Percentiles rank a stretch among this genome's conserved stretches.
phyloP scores from a whole-genome alignment of 2,797 vertebrate genomes.

The Sternarchorhynchus goeldii region DNA sequence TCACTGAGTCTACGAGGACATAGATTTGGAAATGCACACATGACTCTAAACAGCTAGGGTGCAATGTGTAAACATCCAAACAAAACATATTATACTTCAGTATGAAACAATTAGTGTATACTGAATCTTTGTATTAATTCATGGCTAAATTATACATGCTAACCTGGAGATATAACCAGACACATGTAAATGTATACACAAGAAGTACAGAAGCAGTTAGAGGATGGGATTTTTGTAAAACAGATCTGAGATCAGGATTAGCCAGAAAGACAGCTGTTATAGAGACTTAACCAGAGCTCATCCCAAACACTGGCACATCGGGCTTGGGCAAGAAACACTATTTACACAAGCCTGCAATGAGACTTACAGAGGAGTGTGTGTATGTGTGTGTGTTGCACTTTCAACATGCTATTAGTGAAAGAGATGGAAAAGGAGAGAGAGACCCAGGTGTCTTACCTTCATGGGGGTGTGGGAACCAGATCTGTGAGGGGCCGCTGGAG shows the following conservation, averaged over 20 bases:
- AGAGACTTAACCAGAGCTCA: constrained; percentile 37
- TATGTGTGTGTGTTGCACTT: constrained; percentile 13
- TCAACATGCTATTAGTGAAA: constrained; percentile 23
- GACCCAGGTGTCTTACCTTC: constrained; percentile 80
- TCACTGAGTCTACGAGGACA: constrained; percentile 4
- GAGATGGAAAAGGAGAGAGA: neutral
- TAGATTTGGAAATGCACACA: constrained; percentile 6
- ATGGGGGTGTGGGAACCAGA: constrained; percentile 96
- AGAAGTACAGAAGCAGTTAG: neutral
- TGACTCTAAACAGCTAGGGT: constrained; percentile 11
- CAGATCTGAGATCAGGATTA: constrained; percentile 26
- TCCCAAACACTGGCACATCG: constrained; percentile 15
- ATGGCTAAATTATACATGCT: neutral
- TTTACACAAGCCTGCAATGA: constrained; percentile 43
- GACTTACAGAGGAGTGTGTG: constrained; percentile 33
- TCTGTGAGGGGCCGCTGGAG: constrained; percentile 85
- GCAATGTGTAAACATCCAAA: constrained; percentile 32
- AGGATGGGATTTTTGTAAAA: constrained; percentile 26
- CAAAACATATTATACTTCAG: neutral
- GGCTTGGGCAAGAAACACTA: constrained; percentile 24
- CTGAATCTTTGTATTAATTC: neutral
- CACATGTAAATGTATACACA: neutral
- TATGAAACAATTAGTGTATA: neutral
- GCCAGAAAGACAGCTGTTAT: constrained; percentile 29
- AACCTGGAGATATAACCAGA: neutral